A percentile compares a stretch with the other conserved stretches of the same genome.
phyloP scores from a whole-genome alignment of 2,113 vertebrate genomes.

The Callorhinus ursinus region DNA sequence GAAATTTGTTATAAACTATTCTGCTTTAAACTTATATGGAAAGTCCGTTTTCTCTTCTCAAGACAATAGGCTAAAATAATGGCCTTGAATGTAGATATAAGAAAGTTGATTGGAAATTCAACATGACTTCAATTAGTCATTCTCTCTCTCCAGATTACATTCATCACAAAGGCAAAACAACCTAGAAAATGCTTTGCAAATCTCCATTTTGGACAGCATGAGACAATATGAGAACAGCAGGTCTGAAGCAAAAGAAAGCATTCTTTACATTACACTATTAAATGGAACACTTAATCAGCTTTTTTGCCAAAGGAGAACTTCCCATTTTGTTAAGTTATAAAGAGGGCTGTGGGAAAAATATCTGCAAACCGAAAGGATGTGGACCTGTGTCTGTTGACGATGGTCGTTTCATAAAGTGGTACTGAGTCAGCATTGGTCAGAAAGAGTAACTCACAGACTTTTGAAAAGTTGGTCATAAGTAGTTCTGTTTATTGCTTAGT shows the following conservation, averaged over 20 bases:
- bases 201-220: slow-evolving; percentile 59
- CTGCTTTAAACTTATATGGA: slow-evolving; percentile 11
- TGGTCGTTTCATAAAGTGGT: slow-evolving; percentile 43
- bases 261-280: slow-evolving; percentile 79
- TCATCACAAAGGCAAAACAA: not conserved
- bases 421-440: not conserved
- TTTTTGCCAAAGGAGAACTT: slow-evolving; percentile 78
- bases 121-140: slow-evolving; percentile 32
- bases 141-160: slow-evolving; percentile 48
- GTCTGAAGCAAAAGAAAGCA: slow-evolving; percentile 66
- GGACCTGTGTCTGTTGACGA: slow-evolving; percentile 24
- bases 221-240: slow-evolving; percentile 29
- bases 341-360: slow-evolving; percentile 58
- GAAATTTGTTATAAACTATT: not conserved
- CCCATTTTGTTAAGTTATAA: slow-evolving; percentile 68
- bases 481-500: slow-evolving; percentile 37
- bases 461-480: slow-evolving; percentile 56
- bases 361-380: not conserved
- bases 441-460: slow-evolving; percentile 14
- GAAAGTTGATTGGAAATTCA: slow-evolving; percentile 41
- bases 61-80: not conserved
- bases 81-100: not conserved
- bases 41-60: not conserved
- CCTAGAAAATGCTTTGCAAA: slow-evolving; percentile 56
- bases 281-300: slow-evolving; percentile 82